Conservation (phyloP, 92 coral and sea anemone genomes). For the Porites cylindrica region DNA sequence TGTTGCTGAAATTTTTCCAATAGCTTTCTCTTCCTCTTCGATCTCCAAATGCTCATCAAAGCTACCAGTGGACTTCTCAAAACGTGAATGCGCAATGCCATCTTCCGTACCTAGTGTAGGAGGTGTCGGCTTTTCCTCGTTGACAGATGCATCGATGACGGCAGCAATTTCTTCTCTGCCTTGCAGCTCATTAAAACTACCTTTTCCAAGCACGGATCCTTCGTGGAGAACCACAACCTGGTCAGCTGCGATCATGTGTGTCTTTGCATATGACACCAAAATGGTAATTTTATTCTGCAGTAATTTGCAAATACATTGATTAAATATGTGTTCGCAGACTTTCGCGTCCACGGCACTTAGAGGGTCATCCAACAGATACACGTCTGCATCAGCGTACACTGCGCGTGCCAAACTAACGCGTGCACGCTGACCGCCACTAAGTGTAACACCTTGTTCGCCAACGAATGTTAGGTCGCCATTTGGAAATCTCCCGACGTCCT, state of each 20-base stretch:
- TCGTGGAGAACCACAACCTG: constrained; percentile 32
- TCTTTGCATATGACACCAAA: constrained; percentile 26
- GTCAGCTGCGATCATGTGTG: constrained; percentile 25
- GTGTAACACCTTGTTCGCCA: constrained; percentile 29
- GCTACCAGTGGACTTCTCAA: background rate
- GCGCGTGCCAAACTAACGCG: constrained; percentile 39
- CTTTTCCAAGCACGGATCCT: constrained; percentile 15
- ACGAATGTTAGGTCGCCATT: constrained; percentile 35
- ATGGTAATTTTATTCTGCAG: constrained; percentile 4
- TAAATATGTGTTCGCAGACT: constrained; percentile 27
- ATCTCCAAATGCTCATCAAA: constrained; percentile 9
- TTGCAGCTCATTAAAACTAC: background rate
- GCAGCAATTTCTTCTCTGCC: background rate
- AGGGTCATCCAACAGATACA: constrained; percentile 15
- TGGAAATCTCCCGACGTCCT: constrained; percentile 30
- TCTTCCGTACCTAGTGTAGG: background rate
- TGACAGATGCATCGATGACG: background rate
- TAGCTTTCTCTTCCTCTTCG: constrained; percentile 54
- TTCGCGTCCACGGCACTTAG: constrained; percentile 30
- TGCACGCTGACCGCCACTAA: constrained; percentile 45
- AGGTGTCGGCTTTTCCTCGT: background rate
- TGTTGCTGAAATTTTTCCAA: constrained; percentile 35
- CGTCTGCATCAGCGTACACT: constrained; percentile 36
- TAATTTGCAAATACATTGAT: constrained; percentile 30
- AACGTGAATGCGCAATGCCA: background rate